Percentiles rank a stretch among this genome's conserved stretches.
Conservation (phyloP, 2,888 invertebrate species). For the Cerastis rubricosa region DNA sequence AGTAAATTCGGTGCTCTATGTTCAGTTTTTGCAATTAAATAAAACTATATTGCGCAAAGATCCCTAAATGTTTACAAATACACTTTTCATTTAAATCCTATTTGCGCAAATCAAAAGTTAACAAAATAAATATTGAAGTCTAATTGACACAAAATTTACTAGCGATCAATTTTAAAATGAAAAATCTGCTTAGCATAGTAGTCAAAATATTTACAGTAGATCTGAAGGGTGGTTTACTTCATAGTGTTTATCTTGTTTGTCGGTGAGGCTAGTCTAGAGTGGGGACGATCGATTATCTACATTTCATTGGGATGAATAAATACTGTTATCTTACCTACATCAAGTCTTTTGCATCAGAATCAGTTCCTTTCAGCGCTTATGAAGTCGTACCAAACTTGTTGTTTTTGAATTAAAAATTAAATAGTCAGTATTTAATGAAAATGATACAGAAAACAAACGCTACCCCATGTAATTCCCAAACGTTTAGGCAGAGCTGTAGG, state of each 20-base stretch:
- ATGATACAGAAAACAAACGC: no score
- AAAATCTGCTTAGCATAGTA: constrained; percentile 52
- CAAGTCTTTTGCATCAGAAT: background rate
- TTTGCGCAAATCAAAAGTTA: constrained; percentile 31
- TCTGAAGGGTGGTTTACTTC: constrained; percentile 37
- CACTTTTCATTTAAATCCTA: constrained; percentile 35
- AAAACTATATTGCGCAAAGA: constrained; percentile 2
- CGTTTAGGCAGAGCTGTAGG: no score
- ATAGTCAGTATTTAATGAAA: no score
- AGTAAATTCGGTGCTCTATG: background rate
- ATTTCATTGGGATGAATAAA: no score
- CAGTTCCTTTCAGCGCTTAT: no score
- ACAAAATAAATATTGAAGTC: constrained; percentile 51
- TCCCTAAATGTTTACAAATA: constrained; percentile 18
- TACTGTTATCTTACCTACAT: background rate
- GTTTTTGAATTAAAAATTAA: background rate
- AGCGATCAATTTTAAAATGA: constrained; percentile 56
- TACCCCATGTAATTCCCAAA: background rate
- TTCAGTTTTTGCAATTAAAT: constrained; percentile 4
- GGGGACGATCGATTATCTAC: constrained; percentile 17
- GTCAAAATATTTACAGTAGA: constrained; percentile 55
- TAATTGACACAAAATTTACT: constrained; percentile 50
- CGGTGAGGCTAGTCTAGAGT: constrained; percentile 10
- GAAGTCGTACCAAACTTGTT: background rate
- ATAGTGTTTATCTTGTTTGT: constrained; percentile 51